Percentiles rank a stretch among this genome's conserved stretches.
Conservation (phyloP, 2,888 invertebrate species). For the Drosophila atroscutellata region DNA sequence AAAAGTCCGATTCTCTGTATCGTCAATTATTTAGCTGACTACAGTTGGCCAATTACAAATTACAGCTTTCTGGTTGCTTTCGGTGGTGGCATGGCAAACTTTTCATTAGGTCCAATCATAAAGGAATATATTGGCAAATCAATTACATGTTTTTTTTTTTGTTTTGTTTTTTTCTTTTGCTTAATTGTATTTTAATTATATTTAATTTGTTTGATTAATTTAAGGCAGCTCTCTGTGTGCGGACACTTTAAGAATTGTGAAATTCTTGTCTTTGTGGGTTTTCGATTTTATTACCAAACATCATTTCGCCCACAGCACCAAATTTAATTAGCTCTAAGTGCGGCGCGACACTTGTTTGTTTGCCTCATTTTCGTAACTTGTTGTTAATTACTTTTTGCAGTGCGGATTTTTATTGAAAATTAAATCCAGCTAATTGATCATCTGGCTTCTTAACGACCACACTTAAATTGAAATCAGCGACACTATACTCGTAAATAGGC, state of each 20-base stretch:
- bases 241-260: constrained; percentile 16
- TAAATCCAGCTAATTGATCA: constrained; percentile 64
- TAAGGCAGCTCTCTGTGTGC: constrained; percentile 25
- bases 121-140: constrained; percentile 70
- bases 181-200: constrained; percentile 41
- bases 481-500: constrained; percentile 47
- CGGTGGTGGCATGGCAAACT: constrained; percentile 18
- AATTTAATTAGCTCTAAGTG: constrained; percentile 77
- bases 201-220: constrained; percentile 54
- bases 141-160: constrained; percentile 54
- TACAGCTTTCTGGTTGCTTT: constrained; percentile 44
- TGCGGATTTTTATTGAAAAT: constrained; percentile 68
- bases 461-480: constrained; percentile 64
- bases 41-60: constrained; percentile 69
- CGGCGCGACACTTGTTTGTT: constrained; percentile 32
- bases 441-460: constrained; percentile 14
- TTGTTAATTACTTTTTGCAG: constrained; percentile 73
- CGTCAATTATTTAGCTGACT: constrained; percentile 71
- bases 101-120: constrained; percentile 38
- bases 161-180: constrained; percentile 21
- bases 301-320: constrained; percentile 45
- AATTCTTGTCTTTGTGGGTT: constrained; percentile 28
- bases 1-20: constrained; percentile 25
- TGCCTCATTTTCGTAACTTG: constrained; percentile 64
- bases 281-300: constrained; percentile 43